These are phyloP conservation scores for Siniperca knerii DNA, from an alignment of 2,113 vertebrate species.

Conservation along the genomic window DNA sequence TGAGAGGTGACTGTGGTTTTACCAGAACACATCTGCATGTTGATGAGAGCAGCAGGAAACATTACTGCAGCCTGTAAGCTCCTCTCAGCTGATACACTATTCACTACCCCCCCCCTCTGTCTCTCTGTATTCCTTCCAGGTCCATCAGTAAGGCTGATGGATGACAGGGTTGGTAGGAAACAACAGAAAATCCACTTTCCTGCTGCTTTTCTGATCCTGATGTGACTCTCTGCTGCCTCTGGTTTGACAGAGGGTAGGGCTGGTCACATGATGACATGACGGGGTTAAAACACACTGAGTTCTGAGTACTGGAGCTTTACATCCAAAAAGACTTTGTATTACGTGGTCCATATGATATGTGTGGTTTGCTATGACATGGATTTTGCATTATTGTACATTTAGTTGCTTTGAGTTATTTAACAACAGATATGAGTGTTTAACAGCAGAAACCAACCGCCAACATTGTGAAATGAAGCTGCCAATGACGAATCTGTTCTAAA, in stretches of 20 bases:
- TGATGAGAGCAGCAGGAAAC: conserved; percentile 51
- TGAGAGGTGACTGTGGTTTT: conserved; percentile 52
- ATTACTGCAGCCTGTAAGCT: conserved; percentile 17
- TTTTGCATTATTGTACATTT: not conserved
- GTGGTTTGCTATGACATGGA: not conserved
- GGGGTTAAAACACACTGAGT: conserved; percentile 11
- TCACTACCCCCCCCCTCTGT: not conserved
- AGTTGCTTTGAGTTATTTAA: not conserved
- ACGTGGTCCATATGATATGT: no score
- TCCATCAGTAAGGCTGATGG: conserved; percentile 73
- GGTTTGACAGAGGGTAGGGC: conserved; percentile 16
- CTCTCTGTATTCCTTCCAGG: conserved; percentile 38
- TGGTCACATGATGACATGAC: conserved; percentile 36
- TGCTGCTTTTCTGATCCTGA: conserved; percentile 46
- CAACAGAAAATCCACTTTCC: conserved; percentile 63
- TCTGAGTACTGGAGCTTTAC: not conserved
- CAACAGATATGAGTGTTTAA: not conserved
- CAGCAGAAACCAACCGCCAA: not conserved
- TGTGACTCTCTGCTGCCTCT: conserved; percentile 26
- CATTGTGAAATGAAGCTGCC: not conserved
- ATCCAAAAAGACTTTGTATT: not conserved
- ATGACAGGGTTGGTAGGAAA: conserved; percentile 39
- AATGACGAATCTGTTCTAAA: not conserved
- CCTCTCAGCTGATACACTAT: not conserved
- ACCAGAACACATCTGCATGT: conserved; percentile 49